A percentile compares a stretch with the other conserved stretches of the same genome.
Evolutionary conservation across 2,797 vertebrate species (phyloP).

Genomic region (Rhyacichthys aspro): DNA sequence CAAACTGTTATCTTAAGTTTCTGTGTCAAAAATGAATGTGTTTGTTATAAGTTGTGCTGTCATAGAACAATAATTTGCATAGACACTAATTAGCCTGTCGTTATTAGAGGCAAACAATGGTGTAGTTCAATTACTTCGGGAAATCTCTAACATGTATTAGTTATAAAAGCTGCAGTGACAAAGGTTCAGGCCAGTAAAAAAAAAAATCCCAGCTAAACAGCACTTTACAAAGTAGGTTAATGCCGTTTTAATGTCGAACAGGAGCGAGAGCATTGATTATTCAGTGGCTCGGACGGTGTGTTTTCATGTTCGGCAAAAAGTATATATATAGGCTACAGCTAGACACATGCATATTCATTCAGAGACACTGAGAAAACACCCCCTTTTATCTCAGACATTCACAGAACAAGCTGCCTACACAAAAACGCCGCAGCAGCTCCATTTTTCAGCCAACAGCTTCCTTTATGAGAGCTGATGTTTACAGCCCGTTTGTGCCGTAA

Average conservation of each 20-base stretch:
- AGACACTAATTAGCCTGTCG: too few species aligned
- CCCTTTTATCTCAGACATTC: constrained; percentile 26
- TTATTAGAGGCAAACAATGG: too few species aligned
- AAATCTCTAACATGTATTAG: too few species aligned
- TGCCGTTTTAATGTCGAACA: constrained; percentile 32
- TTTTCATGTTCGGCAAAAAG: constrained; percentile 10
- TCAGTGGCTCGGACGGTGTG: constrained; percentile 1
- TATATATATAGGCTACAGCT: background rate
- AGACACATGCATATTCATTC: constrained; percentile 26
- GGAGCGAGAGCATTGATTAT: constrained; percentile 37
- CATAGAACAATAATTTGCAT: too few species aligned
- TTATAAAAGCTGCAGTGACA: too few species aligned
- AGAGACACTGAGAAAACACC: constrained; percentile 19
- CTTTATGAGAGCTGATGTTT: constrained; percentile 24
- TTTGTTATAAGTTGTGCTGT: too few species aligned
- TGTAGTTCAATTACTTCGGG: too few species aligned
- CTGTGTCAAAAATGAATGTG: too few species aligned
- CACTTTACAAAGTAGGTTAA: constrained; percentile 47
- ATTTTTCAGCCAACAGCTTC: constrained; percentile 33
- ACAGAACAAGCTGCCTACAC: constrained; percentile 29
- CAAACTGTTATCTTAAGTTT: too few species aligned
- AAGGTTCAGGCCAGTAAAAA: too few species aligned
- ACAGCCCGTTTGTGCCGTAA: constrained; percentile 13
- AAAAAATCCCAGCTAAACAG: too few species aligned
- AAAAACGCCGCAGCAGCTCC: constrained; percentile 19